phyloP scores from a whole-genome alignment of 2,888 invertebrate species.

The Periphyllus acericola region DNA sequence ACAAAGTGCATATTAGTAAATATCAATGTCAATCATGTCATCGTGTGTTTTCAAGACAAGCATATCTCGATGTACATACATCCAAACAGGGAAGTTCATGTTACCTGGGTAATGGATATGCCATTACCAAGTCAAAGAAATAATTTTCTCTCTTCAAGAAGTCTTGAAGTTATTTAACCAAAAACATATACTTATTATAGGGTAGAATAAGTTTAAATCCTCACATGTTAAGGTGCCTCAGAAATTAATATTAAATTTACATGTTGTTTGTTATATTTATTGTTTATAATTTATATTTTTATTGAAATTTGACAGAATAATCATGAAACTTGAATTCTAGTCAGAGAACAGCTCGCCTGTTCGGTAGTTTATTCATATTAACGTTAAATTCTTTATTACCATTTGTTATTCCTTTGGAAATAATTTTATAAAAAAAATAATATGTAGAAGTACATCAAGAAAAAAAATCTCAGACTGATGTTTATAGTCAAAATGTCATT shows the following conservation, averaged over 20 bases:
- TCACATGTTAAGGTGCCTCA: background rate
- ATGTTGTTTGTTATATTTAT: constrained; percentile 32
- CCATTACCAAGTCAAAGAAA: constrained; percentile 47
- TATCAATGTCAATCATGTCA: constrained; percentile 65
- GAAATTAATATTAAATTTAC: constrained; percentile 3
- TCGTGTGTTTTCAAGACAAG: constrained; percentile 65
- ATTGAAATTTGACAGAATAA: constrained; percentile 31
- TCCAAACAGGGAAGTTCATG: constrained; percentile 65
- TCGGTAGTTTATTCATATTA: constrained; percentile 29
- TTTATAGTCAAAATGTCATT: background rate
- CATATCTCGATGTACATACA: constrained; percentile 65
- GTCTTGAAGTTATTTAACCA: constrained; percentile 33
- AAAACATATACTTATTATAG: constrained; percentile 8
- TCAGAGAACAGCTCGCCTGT: constrained; percentile 40
- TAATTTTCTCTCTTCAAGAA: background rate
- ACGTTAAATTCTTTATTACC: background rate
- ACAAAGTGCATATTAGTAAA: constrained; percentile 65
- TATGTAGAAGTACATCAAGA: background rate
- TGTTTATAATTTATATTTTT: constrained; percentile 35
- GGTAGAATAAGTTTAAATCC: constrained; percentile 9
- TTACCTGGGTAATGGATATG: constrained; percentile 60
- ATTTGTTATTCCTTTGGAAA: constrained; percentile 10
- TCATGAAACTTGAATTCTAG: constrained; percentile 39
- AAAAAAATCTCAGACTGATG: constrained; percentile 33
- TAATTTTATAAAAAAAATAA: background rate